Evolutionary conservation across 1,140 invertebrate species (phyloP).

Genomic region (Varroa destructor): DNA sequence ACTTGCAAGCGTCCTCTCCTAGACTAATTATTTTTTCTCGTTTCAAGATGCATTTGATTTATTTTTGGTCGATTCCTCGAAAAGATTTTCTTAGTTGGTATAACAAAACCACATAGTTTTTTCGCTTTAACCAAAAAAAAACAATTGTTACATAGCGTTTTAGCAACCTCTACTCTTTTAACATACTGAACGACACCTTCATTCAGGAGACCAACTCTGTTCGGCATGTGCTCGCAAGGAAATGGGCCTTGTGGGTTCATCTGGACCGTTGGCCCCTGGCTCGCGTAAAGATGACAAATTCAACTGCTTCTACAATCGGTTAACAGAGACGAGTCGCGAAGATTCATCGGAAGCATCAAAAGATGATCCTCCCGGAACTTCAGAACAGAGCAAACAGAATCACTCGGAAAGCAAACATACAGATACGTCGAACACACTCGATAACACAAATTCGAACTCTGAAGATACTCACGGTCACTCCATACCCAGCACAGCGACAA

Average conservation of each 20-base stretch:
- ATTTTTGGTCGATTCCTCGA: too few relatives aligned
- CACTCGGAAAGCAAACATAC: constrained; percentile 4
- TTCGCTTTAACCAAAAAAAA: too few relatives aligned
- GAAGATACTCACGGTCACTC: constrained; percentile 20
- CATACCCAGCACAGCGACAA: constrained; percentile 17
- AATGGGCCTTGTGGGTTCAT: neutral
- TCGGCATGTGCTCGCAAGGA: constrained; percentile 33
- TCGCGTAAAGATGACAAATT: constrained; percentile 35
- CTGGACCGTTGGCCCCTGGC: constrained; percentile 29
- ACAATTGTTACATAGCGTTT: too few relatives aligned
- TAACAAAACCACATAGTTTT: too few relatives aligned
- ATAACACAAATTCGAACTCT: constrained; percentile 25
- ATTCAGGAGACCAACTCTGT: constrained; percentile 30
- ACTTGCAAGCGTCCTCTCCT: too few relatives aligned
- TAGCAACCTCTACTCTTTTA: too few relatives aligned
- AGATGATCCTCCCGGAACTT: constrained; percentile 31
- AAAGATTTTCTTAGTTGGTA: too few relatives aligned
- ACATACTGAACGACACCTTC: too few relatives aligned
- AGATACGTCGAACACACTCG: neutral
- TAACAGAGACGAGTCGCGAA: constrained; percentile 34
- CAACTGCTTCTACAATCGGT: constrained; percentile 35
- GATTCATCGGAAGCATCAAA: constrained; percentile 35
- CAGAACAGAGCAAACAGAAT: neutral
- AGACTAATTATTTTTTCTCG: too few relatives aligned
- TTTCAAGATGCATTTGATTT: too few relatives aligned